Base-by-base conservation (phyloP, 2,797 vertebrate species). In the Gymnothorax reevesii region DNA sequence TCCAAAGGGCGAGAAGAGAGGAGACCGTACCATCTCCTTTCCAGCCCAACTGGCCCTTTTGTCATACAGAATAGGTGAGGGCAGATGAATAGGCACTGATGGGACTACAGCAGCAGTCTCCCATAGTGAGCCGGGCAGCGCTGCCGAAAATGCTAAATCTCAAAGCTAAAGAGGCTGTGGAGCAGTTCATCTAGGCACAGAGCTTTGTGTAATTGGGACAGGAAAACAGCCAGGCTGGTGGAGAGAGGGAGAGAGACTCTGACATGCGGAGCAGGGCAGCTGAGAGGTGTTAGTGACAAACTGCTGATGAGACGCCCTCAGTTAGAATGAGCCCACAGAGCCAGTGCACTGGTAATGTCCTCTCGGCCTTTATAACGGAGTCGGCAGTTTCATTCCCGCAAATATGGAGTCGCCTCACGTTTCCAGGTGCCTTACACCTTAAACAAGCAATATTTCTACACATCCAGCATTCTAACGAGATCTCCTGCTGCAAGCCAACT, bases 71-170 rank as follows among this genome's bases (percentile, higher is more conserved):
- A 83, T 73, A 73, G 69, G 69, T 73, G 69, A 73, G 10, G 25
- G 25, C n/a, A 13, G 69, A 25, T 33, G 10, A 83, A 83, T 25
- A 15, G 15, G 54, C 57, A 75, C 20, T 85, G 64, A 0, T 0
- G 84, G 87, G 83, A 66, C 88, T 84, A 83, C 90, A 88, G 92
- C 86, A 90, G 75, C 90, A 89, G 87, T 20, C 90, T 90, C 91
- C 92, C 89, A 92, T 90, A 92, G 91, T 89, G 92, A 91, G 89
- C 86, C n/a, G 85, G 89, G 90, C 86, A 90, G 90, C 42, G 0
- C 86, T 87, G 89, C 89, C 86, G 85, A 86, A 88, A 86, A 87
- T 85, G 33, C 83, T 60, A 89, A 90, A 79, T 79, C 49, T 79
- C 75, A 79, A 79, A 79, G 75, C 75, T 9, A 79, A 49, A 54